phyloP scores from a whole-genome alignment of 1,140 invertebrate genomes.

The Brachionus angularis region DNA sequence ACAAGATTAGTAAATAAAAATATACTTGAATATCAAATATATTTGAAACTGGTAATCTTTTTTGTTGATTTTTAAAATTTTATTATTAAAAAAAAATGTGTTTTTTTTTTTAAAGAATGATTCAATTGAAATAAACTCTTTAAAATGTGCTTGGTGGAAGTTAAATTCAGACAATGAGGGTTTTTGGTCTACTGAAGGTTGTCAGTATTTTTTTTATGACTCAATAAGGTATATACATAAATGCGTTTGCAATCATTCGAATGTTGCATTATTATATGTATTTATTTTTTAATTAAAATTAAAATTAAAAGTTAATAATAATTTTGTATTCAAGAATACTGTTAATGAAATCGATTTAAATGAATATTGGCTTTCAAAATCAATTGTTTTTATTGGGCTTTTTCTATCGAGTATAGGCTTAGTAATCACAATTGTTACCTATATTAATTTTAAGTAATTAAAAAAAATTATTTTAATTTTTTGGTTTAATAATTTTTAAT shows the following conservation, averaged over 20 bases:
- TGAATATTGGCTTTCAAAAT: no score
- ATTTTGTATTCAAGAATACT: neutral
- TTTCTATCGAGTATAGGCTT: no score
- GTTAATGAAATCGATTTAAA: neutral
- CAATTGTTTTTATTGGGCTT: no score
- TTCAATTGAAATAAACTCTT: neutral
- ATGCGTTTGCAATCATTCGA: slow-evolving; percentile 10
- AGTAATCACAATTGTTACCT: no score
- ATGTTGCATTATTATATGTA: slow-evolving; percentile 3
- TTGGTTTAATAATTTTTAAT: neutral
- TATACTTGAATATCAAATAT: slow-evolving; percentile 7
- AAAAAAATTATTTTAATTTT: no score
- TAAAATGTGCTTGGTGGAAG: slow-evolving; percentile 17
- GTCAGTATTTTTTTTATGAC: neutral
- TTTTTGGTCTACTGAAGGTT: neutral
- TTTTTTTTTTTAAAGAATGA: neutral
- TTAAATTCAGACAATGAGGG: neutral
- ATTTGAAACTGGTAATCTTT: slow-evolving; percentile 10
- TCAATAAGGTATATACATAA: neutral
- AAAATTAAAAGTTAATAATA: neutral
- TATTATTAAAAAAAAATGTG: neutral
- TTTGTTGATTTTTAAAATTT: no score
- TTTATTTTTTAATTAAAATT: neutral
- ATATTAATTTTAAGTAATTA: no score
- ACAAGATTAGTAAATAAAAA: neutral